Evolutionary conservation across 2,113 vertebrate genomes (phyloP).

Genomic region (Callorhinus ursinus): DNA sequence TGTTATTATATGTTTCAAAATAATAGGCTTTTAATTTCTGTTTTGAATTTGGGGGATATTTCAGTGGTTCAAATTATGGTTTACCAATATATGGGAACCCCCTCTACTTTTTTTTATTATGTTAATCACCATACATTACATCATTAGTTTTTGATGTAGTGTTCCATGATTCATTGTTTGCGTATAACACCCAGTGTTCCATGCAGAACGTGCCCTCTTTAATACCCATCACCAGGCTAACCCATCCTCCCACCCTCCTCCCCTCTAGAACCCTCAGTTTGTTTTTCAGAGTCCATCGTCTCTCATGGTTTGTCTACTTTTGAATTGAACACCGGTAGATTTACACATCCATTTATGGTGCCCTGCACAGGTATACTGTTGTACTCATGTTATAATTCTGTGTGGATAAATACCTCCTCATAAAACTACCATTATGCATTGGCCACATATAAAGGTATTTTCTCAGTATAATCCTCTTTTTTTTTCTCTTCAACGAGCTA

Average conservation of each 20-base stretch:
- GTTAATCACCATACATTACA: too few species aligned
- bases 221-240: too few species aligned
- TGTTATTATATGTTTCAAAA: conserved; percentile 32
- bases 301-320: background rate
- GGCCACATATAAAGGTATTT: background rate
- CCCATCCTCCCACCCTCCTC: too few species aligned
- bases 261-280: too few species aligned
- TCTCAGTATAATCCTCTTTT: background rate
- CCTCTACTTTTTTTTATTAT: background rate
- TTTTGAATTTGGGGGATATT: conserved; percentile 42
- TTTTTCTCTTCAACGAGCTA: background rate
- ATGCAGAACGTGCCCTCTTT: too few species aligned
- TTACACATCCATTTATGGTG: background rate
- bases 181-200: too few species aligned
- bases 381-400: background rate
- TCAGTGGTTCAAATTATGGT: conserved; percentile 40
- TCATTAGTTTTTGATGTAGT: too few species aligned
- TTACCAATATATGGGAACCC: background rate
- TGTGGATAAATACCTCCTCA: background rate
- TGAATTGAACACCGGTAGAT: background rate
- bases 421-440: background rate
- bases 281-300: too few species aligned
- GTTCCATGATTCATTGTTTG: too few species aligned
- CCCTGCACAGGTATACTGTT: background rate
- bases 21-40: conserved; percentile 16